These are phyloP conservation scores for Vespertilio murinus DNA, from an alignment of 2,797 vertebrate species.

Conservation along the genomic window DNA sequence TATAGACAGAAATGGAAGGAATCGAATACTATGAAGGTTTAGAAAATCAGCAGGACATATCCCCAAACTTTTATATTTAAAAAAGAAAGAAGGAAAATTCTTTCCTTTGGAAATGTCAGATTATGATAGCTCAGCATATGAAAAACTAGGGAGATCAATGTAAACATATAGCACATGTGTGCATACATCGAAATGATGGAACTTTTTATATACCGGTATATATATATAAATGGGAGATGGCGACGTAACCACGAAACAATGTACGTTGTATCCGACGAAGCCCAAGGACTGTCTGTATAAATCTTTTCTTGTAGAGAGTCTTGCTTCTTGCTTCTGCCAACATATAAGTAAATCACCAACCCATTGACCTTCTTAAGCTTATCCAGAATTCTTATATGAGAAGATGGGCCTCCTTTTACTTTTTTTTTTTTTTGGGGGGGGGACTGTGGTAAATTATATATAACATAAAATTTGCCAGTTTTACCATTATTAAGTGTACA, in stretches of 20 bases:
- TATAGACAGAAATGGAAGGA: neutral
- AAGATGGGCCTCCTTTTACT: neutral
- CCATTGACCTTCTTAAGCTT: neutral
- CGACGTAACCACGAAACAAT: too few species aligned
- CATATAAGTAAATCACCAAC: neutral
- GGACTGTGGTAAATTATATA: neutral
- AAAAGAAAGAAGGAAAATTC: neutral
- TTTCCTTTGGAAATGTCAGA: slow-evolving; percentile 20
- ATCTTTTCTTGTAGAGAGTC: neutral
- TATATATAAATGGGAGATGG: too few species aligned
- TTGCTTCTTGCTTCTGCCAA: neutral
- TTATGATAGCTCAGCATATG: neutral
- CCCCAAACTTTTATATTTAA: neutral
- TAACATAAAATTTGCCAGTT: neutral
- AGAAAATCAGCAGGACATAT: neutral
- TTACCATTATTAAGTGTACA: neutral
- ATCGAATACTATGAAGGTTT: neutral
- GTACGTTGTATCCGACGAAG: too few species aligned
- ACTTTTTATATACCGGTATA: too few species aligned
- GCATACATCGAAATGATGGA: too few species aligned
- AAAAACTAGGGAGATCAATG: neutral
- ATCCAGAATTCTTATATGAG: neutral
- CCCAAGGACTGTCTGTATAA: neutral
- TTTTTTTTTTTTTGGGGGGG: too few species aligned
- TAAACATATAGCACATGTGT: too few species aligned